Percentiles rank a stretch among this genome's conserved stretches.
Evolutionary conservation across 1,140 invertebrate genomes (phyloP).

Genomic region (Goniozus legneri): DNA sequence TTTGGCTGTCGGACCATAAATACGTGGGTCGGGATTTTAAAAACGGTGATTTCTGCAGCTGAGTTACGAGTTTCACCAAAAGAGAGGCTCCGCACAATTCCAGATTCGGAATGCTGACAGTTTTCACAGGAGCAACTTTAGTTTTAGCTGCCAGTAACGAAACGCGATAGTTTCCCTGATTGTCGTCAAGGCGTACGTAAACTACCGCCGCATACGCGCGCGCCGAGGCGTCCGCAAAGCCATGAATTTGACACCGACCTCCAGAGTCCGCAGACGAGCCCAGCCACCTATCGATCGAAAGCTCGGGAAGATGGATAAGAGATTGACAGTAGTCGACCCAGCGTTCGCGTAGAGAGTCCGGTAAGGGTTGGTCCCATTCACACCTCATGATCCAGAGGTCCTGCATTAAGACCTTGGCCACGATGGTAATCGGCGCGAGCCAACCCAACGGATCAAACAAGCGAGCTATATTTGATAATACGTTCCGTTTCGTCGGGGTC

Average conservation of each 20-base stretch:
- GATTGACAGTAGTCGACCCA: neutral
- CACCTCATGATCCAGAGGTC: slow-evolving; percentile 18
- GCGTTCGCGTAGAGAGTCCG: slow-evolving; percentile 13
- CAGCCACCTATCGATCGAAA: neutral
- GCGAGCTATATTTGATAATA: neutral
- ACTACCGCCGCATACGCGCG: neutral
- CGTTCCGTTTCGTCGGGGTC: neutral
- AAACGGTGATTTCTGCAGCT: neutral
- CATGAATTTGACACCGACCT: neutral
- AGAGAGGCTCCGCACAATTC: neutral
- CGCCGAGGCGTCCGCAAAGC: neutral
- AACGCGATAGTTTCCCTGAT: neutral
- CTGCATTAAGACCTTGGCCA: slow-evolving; percentile 24
- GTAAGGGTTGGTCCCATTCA: slow-evolving; percentile 20
- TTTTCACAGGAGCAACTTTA: neutral
- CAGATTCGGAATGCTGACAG: neutral
- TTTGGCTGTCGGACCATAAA: slow-evolving; percentile 4
- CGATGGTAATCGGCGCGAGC: slow-evolving; percentile 20
- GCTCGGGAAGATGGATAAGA: neutral
- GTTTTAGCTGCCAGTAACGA: neutral
- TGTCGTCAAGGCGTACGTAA: neutral
- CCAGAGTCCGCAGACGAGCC: neutral
- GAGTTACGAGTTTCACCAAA: neutral
- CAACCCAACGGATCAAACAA: slow-evolving; percentile 14
- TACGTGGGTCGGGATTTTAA: neutral